phyloP scores from a whole-genome alignment of 2,113 vertebrate species.

The Oryzias curvinotus region DNA sequence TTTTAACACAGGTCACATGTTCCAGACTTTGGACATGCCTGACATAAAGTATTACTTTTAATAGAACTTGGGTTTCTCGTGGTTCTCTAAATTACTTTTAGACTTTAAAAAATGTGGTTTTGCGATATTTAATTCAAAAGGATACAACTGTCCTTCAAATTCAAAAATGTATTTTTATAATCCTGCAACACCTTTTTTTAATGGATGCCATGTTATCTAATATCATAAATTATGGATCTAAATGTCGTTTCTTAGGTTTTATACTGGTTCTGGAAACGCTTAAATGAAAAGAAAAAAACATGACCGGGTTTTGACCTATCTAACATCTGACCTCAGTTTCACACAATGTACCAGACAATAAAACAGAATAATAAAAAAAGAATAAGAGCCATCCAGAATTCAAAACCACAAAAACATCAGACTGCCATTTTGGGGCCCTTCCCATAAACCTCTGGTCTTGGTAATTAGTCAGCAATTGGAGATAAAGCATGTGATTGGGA shows the following conservation, averaged over 20 bases:
- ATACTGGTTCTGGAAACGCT: background rate
- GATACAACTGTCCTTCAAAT: too few relatives aligned
- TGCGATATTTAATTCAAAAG: too few relatives aligned
- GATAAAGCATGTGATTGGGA: conserved; percentile 75
- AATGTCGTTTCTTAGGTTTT: too few relatives aligned
- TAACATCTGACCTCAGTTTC: conserved; percentile 65
- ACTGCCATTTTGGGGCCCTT: conserved; percentile 70
- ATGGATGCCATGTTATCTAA: too few relatives aligned
- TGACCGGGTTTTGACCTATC: conserved; percentile 60
- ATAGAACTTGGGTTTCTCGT: background rate
- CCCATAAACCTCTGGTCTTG: conserved; percentile 66
- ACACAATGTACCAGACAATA: conserved; percentile 62
- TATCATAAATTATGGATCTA: too few relatives aligned
- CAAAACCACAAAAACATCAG: conserved; percentile 70
- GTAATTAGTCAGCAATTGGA: conserved; percentile 78
- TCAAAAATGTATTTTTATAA: too few relatives aligned
- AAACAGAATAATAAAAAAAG: conserved; percentile 21
- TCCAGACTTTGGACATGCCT: too few relatives aligned
- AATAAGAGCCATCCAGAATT: conserved; percentile 59
- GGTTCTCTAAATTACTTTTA: too few relatives aligned
- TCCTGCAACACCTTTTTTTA: too few relatives aligned
- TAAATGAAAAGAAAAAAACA: background rate
- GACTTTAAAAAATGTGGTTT: too few relatives aligned
- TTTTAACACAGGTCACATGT: too few relatives aligned
- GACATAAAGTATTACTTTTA: background rate